Base-by-base conservation (phyloP, 2,797 vertebrate species). In the Tauraco hartlaubi region DNA sequence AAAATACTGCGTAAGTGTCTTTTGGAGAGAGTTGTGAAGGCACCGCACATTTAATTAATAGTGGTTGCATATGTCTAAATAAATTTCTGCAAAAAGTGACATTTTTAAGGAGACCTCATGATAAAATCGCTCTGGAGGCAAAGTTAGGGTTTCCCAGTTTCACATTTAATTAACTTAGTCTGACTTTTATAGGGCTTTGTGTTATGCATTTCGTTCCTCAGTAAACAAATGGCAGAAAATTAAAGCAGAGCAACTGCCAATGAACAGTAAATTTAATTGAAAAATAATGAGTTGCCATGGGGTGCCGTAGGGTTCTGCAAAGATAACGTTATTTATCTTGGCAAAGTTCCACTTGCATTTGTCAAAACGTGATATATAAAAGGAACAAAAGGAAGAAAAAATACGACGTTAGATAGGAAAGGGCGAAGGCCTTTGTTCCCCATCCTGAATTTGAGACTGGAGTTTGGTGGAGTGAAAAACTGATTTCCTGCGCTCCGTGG, bases 151-250 rank as follows among this genome's bases (percentile, higher is more conserved):
- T 98, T 98, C 94, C 94, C 46, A 88, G 92, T 96, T 97, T 94
- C 96, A 33, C 94, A 96, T 98, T 98, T 98, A 97, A 98, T 98
- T 98, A 98, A 97, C 96, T 97, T 95, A 93, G 95, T 89, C 97
- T 98, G 97, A 97, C 97, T 98, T 98, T 97, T 98, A 97, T 97
- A 94, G 96, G 84, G 90, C 94, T 97, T 97, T 97, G 94, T 97
- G 94, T 97, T 98, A 96, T 92, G 94, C 94, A 92, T 98, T 97
- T 97, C 25, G 48, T 96, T 97, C 94, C 95, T 97, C 92, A 4
- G 97, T 97, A 98, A 98, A 98, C 97, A 98, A 98, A 97, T 84
- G 97, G 96, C 90, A 96, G 96, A 97, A 98, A 98, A 98, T 98
- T 97, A 98, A 97, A 98, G 96, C 79, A 94, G 75, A 93, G 95